phyloP scores from a whole-genome alignment of 2,888 invertebrate genomes.

The Physocephala rufipes region DNA sequence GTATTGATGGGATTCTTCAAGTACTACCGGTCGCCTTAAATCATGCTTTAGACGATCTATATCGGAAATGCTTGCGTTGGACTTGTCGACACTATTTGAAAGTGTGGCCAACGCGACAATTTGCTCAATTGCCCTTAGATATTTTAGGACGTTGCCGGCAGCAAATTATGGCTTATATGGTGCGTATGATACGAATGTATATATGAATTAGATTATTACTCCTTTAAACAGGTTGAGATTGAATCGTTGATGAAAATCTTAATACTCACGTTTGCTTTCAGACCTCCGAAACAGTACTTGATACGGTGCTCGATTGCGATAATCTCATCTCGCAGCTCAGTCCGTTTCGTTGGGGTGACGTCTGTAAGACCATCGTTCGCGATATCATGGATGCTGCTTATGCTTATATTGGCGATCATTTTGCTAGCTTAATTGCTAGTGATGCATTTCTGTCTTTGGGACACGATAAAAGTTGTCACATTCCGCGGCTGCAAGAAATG shows the following conservation, averaged over 20 bases:
- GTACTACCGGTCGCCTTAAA: conserved; percentile 86
- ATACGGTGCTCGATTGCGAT: conserved; percentile 85
- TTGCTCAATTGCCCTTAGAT: conserved; percentile 85
- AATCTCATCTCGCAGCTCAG: conserved; percentile 80
- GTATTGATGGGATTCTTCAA: conserved; percentile 86
- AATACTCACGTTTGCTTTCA: conserved; percentile 54
- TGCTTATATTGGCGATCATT: conserved; percentile 80
- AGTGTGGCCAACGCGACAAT: conserved; percentile 92
- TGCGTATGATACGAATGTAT: conserved; percentile 60
- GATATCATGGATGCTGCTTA: conserved; percentile 84
- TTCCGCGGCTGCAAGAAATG: conserved; percentile 80
- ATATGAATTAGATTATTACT: no score
- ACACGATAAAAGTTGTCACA: conserved; percentile 77
- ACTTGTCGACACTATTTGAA: conserved; percentile 84
- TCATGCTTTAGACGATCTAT: conserved; percentile 87
- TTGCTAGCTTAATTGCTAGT: conserved; percentile 77
- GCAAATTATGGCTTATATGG: conserved; percentile 82
- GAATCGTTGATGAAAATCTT: not conserved
- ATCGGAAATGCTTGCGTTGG: conserved; percentile 87
- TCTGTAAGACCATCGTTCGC: conserved; percentile 75
- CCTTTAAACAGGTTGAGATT: not conserved
- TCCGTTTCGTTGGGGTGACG: conserved; percentile 83
- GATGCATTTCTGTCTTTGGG: conserved; percentile 75
- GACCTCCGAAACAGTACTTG: conserved; percentile 82
- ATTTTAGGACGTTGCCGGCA: conserved; percentile 84